A percentile compares a stretch with the other conserved stretches of the same genome.
Conservation (phyloP, 2,888 invertebrate species). For the Aporophyla lueneburgensis region DNA sequence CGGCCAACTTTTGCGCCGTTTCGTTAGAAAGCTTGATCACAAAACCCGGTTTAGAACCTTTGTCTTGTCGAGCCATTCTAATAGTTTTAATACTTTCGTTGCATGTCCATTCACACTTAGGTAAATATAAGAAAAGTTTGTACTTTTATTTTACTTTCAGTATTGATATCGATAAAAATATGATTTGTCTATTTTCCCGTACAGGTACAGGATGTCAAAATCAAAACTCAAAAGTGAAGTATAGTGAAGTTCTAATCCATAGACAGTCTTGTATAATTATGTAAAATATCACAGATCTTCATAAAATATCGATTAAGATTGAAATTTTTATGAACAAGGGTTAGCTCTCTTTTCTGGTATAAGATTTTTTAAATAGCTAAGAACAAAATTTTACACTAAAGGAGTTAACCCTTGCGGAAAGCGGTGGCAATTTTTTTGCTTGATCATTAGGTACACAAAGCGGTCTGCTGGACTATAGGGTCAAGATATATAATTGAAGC, state of each 20-base stretch:
- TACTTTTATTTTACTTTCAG: conserved; percentile 20
- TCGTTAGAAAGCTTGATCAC: conserved; percentile 87
- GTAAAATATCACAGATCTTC: background rate
- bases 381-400: background rate
- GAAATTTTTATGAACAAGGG: background rate
- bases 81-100: conserved; percentile 29
- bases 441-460: background rate
- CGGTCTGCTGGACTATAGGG: background rate
- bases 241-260: conserved; percentile 11
- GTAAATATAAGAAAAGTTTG: conserved; percentile 10
- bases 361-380: background rate
- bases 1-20: conserved; percentile 86
- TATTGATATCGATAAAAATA: conserved; percentile 28
- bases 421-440: background rate
- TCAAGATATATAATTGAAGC: background rate
- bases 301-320: background rate
- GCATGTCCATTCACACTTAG: conserved; percentile 20
- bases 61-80: conserved; percentile 80
- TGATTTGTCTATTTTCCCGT: conserved; percentile 47
- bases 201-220: conserved; percentile 29
- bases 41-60: conserved; percentile 82
- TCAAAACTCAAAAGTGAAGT: conserved; percentile 21
- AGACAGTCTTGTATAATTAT: background rate
- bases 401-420: background rate
- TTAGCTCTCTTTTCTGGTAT: too few species aligned